These are phyloP conservation scores for Orientallactaga bullata DNA, from an alignment of 2,113 vertebrate species.

Conservation along the genomic window DNA sequence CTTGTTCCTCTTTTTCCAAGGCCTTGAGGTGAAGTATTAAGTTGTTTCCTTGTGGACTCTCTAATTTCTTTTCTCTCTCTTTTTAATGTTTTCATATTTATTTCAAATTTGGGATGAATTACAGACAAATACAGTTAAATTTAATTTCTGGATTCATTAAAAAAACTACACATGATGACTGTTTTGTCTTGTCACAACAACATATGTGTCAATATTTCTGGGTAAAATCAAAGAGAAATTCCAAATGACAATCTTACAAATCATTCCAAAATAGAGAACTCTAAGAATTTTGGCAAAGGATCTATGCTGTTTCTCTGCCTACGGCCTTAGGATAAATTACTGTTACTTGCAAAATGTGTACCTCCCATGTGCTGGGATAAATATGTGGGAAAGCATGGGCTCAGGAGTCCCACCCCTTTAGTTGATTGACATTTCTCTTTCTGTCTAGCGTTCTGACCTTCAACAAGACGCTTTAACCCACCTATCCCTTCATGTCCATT, in stretches of 20 bases:
- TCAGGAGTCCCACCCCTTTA: neutral
- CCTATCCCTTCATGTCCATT: neutral
- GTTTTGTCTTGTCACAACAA: slow-evolving; percentile 69
- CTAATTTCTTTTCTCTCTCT: too few relatives aligned
- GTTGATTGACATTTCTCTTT: neutral
- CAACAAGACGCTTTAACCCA: neutral
- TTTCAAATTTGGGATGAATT: slow-evolving; percentile 76
- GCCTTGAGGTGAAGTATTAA: too few relatives aligned
- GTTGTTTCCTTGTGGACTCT: too few relatives aligned
- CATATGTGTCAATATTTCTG: slow-evolving; percentile 74
- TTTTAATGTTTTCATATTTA: slow-evolving; percentile 75
- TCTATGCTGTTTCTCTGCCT: neutral
- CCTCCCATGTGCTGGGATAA: neutral
- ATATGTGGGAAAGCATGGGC: neutral
- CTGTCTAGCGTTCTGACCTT: neutral
- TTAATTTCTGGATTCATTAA: slow-evolving; percentile 67
- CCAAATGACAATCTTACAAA: slow-evolving; percentile 61
- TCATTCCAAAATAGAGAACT: slow-evolving; percentile 41
- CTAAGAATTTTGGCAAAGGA: slow-evolving; percentile 13
- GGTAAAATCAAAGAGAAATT: slow-evolving; percentile 70
- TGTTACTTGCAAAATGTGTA: neutral
- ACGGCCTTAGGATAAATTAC: neutral
- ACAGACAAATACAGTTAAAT: slow-evolving; percentile 61
- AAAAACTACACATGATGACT: slow-evolving; percentile 11
- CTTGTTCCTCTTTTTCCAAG: too few relatives aligned